Conservation (phyloP, 2,113 vertebrate species). For the Morone saxatilis region DNA sequence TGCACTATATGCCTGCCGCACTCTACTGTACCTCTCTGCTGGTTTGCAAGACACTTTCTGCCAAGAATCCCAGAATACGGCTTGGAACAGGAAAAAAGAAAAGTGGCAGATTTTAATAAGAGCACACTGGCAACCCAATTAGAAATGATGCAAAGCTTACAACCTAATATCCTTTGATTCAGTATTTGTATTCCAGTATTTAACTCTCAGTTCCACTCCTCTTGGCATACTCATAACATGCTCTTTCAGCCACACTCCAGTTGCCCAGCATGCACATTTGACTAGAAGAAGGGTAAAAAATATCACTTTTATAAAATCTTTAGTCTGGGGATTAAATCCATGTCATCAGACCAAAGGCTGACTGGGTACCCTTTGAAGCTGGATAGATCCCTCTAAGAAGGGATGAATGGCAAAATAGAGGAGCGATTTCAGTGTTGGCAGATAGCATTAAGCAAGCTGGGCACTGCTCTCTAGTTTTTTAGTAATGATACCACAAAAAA, state of each 20-base stretch:
- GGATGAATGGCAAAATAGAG: conserved; percentile 71
- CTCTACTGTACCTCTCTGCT: conserved; percentile 49
- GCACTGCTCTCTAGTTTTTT: conserved; percentile 34
- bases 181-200: conserved; percentile 57
- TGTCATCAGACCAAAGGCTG: conserved; percentile 75
- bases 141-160: conserved; percentile 65
- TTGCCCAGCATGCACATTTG: conserved; percentile 62
- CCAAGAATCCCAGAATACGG: conserved; percentile 42
- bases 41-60: conserved; percentile 38
- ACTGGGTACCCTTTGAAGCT: conserved; percentile 70
- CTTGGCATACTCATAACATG: conserved; percentile 55
- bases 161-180: conserved; percentile 71
- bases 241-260: conserved; percentile 49
- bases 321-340: conserved; percentile 72
- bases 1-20: conserved; percentile 25
- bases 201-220: conserved; percentile 53
- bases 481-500: conserved; percentile 55
- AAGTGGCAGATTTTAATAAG: conserved; percentile 60
- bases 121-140: conserved; percentile 66
- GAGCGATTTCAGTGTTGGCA: conserved; percentile 65
- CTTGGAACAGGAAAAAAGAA: conserved; percentile 45
- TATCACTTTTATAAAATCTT: conserved; percentile 61
- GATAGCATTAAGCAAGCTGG: conserved; percentile 62
- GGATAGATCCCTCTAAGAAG: conserved; percentile 68
- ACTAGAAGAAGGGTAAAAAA: conserved; percentile 47